Evolutionary conservation across 2,797 vertebrate species (phyloP).

Genomic region (Euthynnus affinis): DNA sequence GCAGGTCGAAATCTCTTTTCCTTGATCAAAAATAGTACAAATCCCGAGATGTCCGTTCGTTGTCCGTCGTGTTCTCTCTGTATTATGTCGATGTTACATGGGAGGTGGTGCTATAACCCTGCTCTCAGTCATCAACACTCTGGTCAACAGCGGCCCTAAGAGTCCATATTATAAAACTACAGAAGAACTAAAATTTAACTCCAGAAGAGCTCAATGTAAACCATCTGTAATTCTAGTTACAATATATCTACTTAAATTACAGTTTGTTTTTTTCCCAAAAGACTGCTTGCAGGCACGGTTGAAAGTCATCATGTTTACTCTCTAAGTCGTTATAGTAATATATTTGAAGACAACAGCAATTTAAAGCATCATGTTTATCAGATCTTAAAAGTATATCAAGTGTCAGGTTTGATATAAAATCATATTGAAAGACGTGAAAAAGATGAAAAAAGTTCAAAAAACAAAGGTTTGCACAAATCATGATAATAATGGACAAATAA

Average conservation of each 20-base stretch:
- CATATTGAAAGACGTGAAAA: not conserved
- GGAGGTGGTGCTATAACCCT: slow-evolving; percentile 32
- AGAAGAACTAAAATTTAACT: not conserved
- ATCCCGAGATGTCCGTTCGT: not conserved
- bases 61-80: not conserved
- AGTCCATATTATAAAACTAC: slow-evolving; percentile 50
- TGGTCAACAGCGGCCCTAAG: slow-evolving; percentile 63
- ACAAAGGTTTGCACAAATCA: not conserved
- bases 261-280: not conserved
- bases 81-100: slow-evolving; percentile 3
- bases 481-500: not conserved
- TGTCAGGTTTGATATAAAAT: not conserved
- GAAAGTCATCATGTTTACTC: not conserved
- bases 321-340: not conserved
- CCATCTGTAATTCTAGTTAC: not conserved
- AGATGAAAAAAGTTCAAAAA: not conserved
- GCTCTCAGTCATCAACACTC: not conserved
- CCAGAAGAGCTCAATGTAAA: not conserved
- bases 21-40: not conserved
- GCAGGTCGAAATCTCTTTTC: no score
- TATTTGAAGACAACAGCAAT: not conserved
- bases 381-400: not conserved
- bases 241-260: not conserved
- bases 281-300: not conserved
- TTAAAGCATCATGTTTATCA: no score